Base-by-base conservation (phyloP, 2,888 invertebrate species). In the Yponomeuta sedellus region DNA sequence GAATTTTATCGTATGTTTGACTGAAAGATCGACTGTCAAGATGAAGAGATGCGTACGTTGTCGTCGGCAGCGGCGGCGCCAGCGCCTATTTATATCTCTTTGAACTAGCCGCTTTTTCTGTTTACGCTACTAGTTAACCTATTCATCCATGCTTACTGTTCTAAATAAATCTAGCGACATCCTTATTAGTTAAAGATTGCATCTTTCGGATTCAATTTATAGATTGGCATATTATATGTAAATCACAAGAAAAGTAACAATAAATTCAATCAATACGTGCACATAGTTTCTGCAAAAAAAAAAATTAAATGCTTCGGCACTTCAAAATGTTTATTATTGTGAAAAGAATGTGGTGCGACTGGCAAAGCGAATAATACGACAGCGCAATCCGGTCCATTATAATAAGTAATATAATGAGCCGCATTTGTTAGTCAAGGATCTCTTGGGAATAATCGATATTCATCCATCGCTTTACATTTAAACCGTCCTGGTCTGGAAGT, bases 71-170 rank as follows among this genome's bases (percentile, higher is more conserved):
- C 22, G 75, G 70, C 74, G 71, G 74, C 77, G 76, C 77, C 75
- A 74, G 67, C 66, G 71, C 71, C 72, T 85, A 84, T 83, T 83
- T 80, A 78, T 82, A 82, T 77, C 78, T 75, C 81, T 85, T 85
- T 85, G 83, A 84, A 78, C 75, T 73, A 65, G 73, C 83, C 84
- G 82, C 82, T 74, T 69, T 74, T 74, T 40, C 20, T 75, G 74
- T 79, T 76, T 78, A 78, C 76, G 72, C 75, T 75, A 75, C 77
- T 73, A 75, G 77, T 81, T 76, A 74, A 75, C 72, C 74, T 74
- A 72, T 73, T 74, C 56, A 64, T 66, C 67, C 65, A 59, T 67
- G 66, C 66, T 71, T 69, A 20, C 22, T 20, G n/a, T 16, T 52
- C 16, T 34, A 8, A 34, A 34, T 34, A 34, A 34, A 1, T 52